phyloP scores from a whole-genome alignment of 2,113 vertebrate genomes.

The Alligator sinensis region DNA sequence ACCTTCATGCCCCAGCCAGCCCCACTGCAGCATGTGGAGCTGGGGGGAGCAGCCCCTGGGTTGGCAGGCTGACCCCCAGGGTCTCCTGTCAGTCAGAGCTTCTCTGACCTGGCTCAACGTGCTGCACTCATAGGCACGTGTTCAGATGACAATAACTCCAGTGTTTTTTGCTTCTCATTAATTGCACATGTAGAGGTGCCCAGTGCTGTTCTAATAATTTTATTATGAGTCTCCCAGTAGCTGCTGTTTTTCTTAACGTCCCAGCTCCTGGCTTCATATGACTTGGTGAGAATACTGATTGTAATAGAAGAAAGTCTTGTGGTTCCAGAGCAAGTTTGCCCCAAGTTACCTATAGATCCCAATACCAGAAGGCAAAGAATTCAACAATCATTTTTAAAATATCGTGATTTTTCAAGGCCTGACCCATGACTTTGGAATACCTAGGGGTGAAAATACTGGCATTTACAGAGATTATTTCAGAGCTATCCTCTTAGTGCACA shows the following conservation, averaged over 20 bases:
- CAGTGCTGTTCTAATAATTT: neutral
- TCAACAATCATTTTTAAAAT: neutral
- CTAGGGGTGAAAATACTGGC: neutral
- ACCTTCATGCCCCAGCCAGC: too few species aligned
- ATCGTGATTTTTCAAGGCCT: neutral
- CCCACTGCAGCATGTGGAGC: too few species aligned
- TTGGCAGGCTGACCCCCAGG: too few species aligned
- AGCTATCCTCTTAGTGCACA: neutral
- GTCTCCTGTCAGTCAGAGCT: too few species aligned
- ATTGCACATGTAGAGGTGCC: too few species aligned
- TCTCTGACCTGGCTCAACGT: too few species aligned
- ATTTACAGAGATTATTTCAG: neutral
- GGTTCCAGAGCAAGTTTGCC: neutral
- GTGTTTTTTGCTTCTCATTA: too few species aligned
- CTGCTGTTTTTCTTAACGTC: neutral
- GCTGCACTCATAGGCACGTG: too few species aligned
- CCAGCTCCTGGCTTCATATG: neutral
- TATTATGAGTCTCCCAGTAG: neutral
- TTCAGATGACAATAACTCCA: too few species aligned
- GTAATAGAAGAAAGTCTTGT: neutral
- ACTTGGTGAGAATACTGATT: neutral
- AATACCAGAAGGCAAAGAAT: neutral
- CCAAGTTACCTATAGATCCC: neutral
- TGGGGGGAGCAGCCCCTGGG: too few species aligned
- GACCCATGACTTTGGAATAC: neutral